phyloP scores from a whole-genome alignment of 1,140 invertebrate species.

The Micrasema minimum region DNA sequence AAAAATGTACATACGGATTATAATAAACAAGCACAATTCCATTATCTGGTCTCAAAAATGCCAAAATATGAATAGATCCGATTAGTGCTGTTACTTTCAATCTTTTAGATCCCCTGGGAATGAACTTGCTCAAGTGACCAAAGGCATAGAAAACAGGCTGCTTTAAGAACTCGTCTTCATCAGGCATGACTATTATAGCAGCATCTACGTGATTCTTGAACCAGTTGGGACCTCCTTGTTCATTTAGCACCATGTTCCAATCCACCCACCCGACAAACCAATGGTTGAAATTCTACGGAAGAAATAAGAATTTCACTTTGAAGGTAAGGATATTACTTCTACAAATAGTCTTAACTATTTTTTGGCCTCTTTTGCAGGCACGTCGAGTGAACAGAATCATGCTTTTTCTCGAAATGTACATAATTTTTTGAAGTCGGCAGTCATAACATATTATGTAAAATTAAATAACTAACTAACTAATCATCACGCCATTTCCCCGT shows the following conservation, averaged over 20 bases:
- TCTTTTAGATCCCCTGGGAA: conserved; percentile 71
- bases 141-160: conserved; percentile 90
- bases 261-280: conserved; percentile 84
- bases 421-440: no score
- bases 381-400: no score
- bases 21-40: conserved; percentile 69
- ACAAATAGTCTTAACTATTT: no score
- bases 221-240: conserved; percentile 86
- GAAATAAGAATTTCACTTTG: no score
- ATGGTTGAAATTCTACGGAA: conserved; percentile 78
- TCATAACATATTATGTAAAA: no score
- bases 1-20: conserved; percentile 77
- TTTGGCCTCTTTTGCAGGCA: no score
- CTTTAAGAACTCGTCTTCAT: no score
- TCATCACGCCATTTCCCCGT: no score
- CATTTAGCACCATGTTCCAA: conserved; percentile 87
- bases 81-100: conserved; percentile 57
- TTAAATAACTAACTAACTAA: no score
- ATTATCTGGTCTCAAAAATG: conserved; percentile 64
- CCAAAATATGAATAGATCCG: conserved; percentile 59
- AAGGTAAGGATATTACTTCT: no score
- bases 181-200: conserved; percentile 84
- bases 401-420: no score
- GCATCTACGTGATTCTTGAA: conserved; percentile 81
- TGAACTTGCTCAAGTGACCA: conserved; percentile 88